Evolutionary conservation across 2,113 vertebrate genomes (phyloP), one percentile per base, ranked within the genome.

Genomic region (Coturnix japonica): DNA sequence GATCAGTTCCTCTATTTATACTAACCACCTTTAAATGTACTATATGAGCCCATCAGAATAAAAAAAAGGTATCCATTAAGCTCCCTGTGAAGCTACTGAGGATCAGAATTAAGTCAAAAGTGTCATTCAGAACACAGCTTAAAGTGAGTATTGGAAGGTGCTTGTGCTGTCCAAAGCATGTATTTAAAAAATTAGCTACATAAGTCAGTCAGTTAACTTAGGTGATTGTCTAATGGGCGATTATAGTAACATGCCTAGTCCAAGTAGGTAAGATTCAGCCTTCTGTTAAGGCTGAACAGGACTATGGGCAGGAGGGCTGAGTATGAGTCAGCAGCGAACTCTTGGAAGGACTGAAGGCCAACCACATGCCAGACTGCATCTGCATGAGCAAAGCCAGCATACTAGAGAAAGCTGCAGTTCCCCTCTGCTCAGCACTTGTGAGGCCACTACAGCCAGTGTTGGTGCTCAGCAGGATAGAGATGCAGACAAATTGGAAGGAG

Each of bases 1-100:
- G 66, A 86, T 95, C 81, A 79, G 74, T 57, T 84, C 54, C 44
- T 75, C 84, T 85, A 92, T 93, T 91, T 96, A 76, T 82, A 92
- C 71, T 73, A 85, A 60, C 49, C 59, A 92, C 41, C 41, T 61
- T 65, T 37, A 73, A 59, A 31, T 85, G 7, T 41, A 76, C 46
- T 72, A 31, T 47, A 60, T 25, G 51, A 91, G 33, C 37, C 31
- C 87, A 9, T 54, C 23, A 47, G 43, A 94, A 82, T 19, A 26
- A 56, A 65, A 59, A 59, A 64, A 28, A 28, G 43, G 10, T 44
- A 74, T 31, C 49, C 26, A 65, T 53, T 21, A 65, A 91, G 60
- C 9, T 75, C 30, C 11, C 78, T 60, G 39, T 59, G 28, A 41
- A 87, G 71, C 59, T 41, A 49, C 11, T 22, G 47, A 75, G 18